Evolutionary conservation across 2,797 vertebrate genomes (phyloP).

Genomic region (Naso thynnoides): DNA sequence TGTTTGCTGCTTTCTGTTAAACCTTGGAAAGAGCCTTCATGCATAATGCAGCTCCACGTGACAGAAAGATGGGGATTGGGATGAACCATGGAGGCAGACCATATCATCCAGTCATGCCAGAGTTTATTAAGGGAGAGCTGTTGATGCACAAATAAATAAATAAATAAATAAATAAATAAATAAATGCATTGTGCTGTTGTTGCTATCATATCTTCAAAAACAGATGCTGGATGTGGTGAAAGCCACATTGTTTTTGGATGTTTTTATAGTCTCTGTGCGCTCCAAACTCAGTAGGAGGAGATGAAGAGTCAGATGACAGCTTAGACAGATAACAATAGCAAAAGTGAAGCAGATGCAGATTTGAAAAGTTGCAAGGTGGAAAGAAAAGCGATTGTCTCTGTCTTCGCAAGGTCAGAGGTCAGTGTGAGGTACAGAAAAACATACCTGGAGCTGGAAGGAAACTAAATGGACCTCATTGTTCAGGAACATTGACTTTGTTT

Average conservation of each 20-base stretch:
- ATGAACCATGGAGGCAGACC: slow-evolving; percentile 38
- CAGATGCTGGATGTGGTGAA: slow-evolving; percentile 36
- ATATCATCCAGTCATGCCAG: slow-evolving; percentile 57
- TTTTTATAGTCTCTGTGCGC: background rate
- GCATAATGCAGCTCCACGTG: slow-evolving; percentile 63
- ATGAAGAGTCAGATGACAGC: slow-evolving; percentile 17
- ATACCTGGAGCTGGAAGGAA: background rate
- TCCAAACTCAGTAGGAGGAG: background rate
- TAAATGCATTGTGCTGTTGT: slow-evolving; percentile 33
- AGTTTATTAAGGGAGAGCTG: slow-evolving; percentile 47
- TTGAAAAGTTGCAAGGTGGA: background rate
- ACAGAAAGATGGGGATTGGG: slow-evolving; percentile 55
- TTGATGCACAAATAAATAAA: slow-evolving; percentile 6
- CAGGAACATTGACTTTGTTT: background rate
- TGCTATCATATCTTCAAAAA: slow-evolving; percentile 38
- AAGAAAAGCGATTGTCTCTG: background rate
- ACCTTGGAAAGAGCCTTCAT: slow-evolving; percentile 47
- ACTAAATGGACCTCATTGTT: background rate
- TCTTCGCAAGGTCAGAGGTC: slow-evolving; percentile 11
- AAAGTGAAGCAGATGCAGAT: slow-evolving; percentile 3
- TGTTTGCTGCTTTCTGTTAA: slow-evolving; percentile 52
- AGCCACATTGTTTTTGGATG: background rate
- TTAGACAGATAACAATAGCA: slow-evolving; percentile 7
- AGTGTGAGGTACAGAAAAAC: background rate
- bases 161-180: background rate